Conservation (phyloP, 2,888 invertebrate species). For the Pyrrhia umbra region DNA sequence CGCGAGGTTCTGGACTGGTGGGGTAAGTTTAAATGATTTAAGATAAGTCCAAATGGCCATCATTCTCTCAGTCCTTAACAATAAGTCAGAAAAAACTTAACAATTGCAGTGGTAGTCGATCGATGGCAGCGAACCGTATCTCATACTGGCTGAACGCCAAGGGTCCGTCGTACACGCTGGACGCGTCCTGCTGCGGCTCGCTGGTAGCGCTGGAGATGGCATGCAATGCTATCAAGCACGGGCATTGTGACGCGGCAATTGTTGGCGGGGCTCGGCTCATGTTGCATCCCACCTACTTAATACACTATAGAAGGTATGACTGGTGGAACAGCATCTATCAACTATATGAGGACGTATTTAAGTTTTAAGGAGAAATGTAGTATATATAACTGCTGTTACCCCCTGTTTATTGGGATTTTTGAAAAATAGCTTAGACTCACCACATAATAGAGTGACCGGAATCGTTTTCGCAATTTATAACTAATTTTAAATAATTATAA, state of each 20-base stretch:
- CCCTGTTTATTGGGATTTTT: too few relatives aligned
- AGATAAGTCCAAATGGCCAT: too few relatives aligned
- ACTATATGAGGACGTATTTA: too few relatives aligned
- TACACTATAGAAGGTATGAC: conserved; percentile 60
- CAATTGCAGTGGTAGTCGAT: conserved; percentile 64
- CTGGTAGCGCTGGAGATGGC: conserved; percentile 71
- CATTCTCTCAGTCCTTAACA: too few relatives aligned
- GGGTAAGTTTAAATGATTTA: conserved; percentile 67
- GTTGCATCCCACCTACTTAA: conserved; percentile 78
- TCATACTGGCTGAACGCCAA: conserved; percentile 77
- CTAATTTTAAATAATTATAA: too few relatives aligned
- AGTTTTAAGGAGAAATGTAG: too few relatives aligned
- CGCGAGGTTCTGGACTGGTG: conserved; percentile 69
- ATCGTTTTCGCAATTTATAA: too few relatives aligned
- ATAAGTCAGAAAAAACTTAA: too few relatives aligned
- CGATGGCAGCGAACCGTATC: conserved; percentile 72
- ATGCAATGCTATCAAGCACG: conserved; percentile 66
- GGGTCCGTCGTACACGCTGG: conserved; percentile 74
- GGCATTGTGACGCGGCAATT: conserved; percentile 85
- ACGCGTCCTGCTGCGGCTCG: conserved; percentile 70
- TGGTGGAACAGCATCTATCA: too few relatives aligned
- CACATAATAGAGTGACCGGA: too few relatives aligned
- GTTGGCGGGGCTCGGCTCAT: conserved; percentile 86
- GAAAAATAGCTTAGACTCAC: too few relatives aligned
- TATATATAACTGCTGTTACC: too few relatives aligned